Conservation (phyloP, 2,797 vertebrate species). For the Bovichtus variegatus region DNA sequence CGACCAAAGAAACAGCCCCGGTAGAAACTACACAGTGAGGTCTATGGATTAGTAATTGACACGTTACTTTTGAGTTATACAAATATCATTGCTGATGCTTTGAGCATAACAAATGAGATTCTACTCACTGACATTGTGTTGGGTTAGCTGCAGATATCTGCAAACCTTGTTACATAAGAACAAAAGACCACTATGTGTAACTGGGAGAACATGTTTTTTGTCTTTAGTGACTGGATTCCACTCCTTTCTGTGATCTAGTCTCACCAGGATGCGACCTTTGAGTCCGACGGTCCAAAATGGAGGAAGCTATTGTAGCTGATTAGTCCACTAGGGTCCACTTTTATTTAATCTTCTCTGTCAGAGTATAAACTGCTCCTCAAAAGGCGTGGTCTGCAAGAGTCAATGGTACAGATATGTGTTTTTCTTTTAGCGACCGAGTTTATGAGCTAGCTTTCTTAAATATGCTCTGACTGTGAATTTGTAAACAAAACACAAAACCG, state of each 20-base stretch:
- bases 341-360: neutral
- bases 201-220: neutral
- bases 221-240: too few species aligned
- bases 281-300: neutral
- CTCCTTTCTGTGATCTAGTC: too few species aligned
- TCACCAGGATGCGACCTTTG: too few species aligned
- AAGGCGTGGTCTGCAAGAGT: neutral
- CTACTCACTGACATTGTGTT: neutral
- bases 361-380: neutral
- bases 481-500: neutral
- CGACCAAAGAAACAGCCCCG: neutral
- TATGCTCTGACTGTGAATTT: neutral
- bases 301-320: neutral
- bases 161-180: neutral
- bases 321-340: conserved; percentile 10
- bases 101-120: neutral
- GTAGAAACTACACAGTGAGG: neutral
- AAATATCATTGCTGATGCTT: neutral
- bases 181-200: too few species aligned
- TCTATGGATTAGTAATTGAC: neutral
- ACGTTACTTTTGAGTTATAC: neutral
- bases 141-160: neutral
- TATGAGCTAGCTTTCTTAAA: neutral
- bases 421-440: neutral
- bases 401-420: neutral